Evolutionary conservation across 2,888 invertebrate species (phyloP).

Genomic region (Diarsia rubi): DNA sequence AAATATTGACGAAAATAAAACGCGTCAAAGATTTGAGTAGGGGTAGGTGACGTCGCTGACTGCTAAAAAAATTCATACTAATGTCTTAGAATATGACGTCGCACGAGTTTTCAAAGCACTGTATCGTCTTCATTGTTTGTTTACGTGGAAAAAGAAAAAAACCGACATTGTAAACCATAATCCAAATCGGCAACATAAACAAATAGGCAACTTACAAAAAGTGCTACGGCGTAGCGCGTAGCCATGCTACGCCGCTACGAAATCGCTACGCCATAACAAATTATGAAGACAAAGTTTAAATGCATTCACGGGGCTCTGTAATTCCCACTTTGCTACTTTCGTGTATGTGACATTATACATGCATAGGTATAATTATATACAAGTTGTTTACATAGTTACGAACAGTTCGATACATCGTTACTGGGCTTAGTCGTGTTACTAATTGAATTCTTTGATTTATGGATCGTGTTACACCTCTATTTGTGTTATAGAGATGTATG

Average conservation of each 20-base stretch:
- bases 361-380: background rate
- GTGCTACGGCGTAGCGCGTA: conserved; percentile 15
- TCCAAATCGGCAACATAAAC: no score
- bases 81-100: no score
- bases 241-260: conserved; percentile 30
- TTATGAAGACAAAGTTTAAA: conserved; percentile 36
- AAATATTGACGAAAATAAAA: no score
- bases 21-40: no score
- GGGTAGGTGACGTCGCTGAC: no score
- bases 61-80: no score
- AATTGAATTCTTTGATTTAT: conserved; percentile 83
- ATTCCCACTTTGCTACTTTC: conserved; percentile 12
- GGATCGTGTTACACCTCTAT: conserved; percentile 58
- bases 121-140: no score
- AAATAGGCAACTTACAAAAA: conserved; percentile 9
- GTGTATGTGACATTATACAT: background rate
- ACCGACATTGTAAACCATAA: background rate
- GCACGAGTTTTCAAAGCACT: no score
- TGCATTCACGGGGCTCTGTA: conserved; percentile 31
- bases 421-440: conserved; percentile 71
- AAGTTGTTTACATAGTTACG: conserved; percentile 54
- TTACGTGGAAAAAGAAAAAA: no score
- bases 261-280: conserved; percentile 30
- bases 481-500: conserved; percentile 38
- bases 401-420: conserved; percentile 63